Base-by-base conservation (phyloP, 2,888 invertebrate species). In the Agrilus mali region DNA sequence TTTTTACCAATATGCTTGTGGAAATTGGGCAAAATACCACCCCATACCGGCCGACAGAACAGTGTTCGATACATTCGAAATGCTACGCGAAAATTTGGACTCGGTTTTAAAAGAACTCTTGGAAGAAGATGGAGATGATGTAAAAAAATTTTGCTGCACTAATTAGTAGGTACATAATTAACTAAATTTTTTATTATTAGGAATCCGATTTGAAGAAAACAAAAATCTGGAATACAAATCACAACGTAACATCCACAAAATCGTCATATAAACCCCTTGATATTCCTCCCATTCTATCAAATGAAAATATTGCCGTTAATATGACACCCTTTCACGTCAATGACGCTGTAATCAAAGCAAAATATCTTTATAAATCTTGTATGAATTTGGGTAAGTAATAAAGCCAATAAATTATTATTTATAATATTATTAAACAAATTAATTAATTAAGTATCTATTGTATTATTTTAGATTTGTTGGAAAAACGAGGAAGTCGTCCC, bases 1-100 rank as follows among this genome's bases (percentile, higher is more conserved):
- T 60, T 89, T 89, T 60, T 89, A 87, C 60, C 80, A 84, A 55
- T 90, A 80, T 55, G 83, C 89, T 1, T 90, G 83, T 60, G 90
- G 90, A 1, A 87, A 87, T 55, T 92, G 90, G 90, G 78, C 82
- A 31, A 75, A 78, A 40, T 71, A 80, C 35, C 86, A 92, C 65
- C 85, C 87, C 0, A 87, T 93, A 56, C 93, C 93, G 2, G 81
- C 86, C 40, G 92, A 92, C 57, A 86, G 88, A 66, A 82, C 86
- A 6, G 82, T 84, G 4, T 92, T 86, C 64, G 90, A 90, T 55
- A 92, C 88, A 0, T 93, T 93, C 62, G 89, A 89, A 69, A 86
- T 87, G 74, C 69, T 93, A 6, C 73, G 88, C 53, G 87, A 90
- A 68, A 86, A 85, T 53, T 66, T 87, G 38, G 84, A 86, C 58